These are phyloP conservation scores for Nannoperca australis DNA, from an alignment of 2,797 vertebrate genomes.

Conservation along the genomic window DNA sequence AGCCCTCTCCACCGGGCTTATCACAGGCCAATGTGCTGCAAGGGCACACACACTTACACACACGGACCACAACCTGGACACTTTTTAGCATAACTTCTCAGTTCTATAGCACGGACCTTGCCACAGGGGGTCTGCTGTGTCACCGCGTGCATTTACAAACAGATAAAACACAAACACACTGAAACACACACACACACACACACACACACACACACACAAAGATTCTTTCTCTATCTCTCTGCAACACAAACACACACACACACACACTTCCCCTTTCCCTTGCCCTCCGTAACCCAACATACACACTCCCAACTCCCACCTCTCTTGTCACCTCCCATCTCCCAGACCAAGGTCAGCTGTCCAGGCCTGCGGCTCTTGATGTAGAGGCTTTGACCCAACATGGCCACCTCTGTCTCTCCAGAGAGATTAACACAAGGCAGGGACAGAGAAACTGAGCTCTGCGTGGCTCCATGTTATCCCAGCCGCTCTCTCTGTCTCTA, in stretches of 20 bases:
- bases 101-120: conserved; percentile 67
- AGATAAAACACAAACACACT: conserved; percentile 69
- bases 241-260: conserved; percentile 57
- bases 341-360: conserved; percentile 85
- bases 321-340: conserved; percentile 84
- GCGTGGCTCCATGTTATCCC: conserved; percentile 79
- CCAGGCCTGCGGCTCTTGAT: conserved; percentile 79
- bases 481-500: conserved; percentile 69
- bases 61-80: conserved; percentile 60
- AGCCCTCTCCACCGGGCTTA: conserved; percentile 86
- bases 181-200: conserved; percentile 61
- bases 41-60: conserved; percentile 58
- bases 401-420: conserved; percentile 84
- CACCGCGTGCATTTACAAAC: conserved; percentile 76
- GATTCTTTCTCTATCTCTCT: conserved; percentile 72
- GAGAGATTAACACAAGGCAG: conserved; percentile 85
- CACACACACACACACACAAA: conserved; percentile 61
- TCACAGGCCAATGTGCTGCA: conserved; percentile 90
- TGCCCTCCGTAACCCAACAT: conserved; percentile 82
- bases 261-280: conserved; percentile 76
- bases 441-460: conserved; percentile 76
- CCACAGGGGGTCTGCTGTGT: conserved; percentile 79
- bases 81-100: conserved; percentile 78
- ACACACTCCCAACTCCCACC: conserved; percentile 80
- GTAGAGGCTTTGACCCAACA: conserved; percentile 86